phyloP scores from a whole-genome alignment of 2,113 vertebrate species.

The Marmota flaviventris region DNA sequence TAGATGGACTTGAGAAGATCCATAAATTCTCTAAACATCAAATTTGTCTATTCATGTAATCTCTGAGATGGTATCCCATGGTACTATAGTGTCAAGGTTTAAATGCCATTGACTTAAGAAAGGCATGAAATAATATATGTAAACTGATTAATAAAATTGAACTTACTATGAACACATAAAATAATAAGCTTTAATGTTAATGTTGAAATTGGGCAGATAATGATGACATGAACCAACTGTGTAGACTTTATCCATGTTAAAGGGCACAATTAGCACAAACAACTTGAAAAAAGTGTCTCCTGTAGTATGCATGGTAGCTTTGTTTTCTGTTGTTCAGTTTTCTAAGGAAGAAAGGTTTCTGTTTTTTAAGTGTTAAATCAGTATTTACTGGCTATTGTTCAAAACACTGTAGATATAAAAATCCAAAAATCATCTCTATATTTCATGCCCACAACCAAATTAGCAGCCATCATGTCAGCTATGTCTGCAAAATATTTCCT shows the following conservation, averaged over 20 bases:
- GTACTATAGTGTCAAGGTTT: background rate
- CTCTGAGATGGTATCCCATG: background rate
- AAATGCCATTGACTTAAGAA: background rate
- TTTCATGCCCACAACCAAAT: background rate
- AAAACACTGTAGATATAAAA: background rate
- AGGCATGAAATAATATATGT: constrained; percentile 27
- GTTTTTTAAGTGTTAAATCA: constrained; percentile 29
- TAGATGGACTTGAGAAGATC: background rate
- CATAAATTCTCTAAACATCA: background rate
- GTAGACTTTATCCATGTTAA: background rate
- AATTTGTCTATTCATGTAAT: background rate
- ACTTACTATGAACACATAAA: background rate
- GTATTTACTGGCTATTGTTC: background rate
- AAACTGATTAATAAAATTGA: constrained; percentile 29
- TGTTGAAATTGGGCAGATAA: constrained; percentile 14
- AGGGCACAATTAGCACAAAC: background rate
- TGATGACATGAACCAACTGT: background rate
- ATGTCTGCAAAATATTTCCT: background rate
- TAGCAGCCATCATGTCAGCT: background rate
- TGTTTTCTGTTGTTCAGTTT: background rate
- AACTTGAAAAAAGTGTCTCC: background rate
- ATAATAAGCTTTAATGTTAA: constrained; percentile 37
- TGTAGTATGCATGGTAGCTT: background rate
- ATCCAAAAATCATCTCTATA: background rate
- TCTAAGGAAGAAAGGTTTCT: constrained; percentile 5